Evolutionary conservation across 2,797 vertebrate genomes (phyloP).

Genomic region (Chrysocyon brachyurus): DNA sequence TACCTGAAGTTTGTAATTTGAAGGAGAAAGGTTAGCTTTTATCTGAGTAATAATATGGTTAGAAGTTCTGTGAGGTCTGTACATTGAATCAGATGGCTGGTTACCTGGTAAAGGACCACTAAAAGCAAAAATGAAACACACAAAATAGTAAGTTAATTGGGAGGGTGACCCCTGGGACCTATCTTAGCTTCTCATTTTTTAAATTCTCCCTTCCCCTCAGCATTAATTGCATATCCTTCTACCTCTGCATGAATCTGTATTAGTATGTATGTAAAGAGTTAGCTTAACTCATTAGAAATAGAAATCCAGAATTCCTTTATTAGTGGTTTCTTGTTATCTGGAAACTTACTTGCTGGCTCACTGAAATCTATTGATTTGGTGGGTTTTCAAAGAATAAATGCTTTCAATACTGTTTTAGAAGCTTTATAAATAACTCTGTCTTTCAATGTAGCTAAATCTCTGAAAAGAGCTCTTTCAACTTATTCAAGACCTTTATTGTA

Average conservation of each 20-base stretch:
- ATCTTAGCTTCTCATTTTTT: background rate
- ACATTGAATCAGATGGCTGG: background rate
- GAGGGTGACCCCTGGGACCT: background rate
- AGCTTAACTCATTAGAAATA: constrained; percentile 50
- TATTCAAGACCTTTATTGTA: constrained; percentile 68
- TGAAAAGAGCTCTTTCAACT: constrained; percentile 50
- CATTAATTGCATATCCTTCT: background rate
- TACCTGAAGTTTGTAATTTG: constrained; percentile 27
- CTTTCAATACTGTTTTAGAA: constrained; percentile 34
- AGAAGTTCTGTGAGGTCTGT: background rate
- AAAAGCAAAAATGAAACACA: constrained; percentile 8
- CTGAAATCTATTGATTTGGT: constrained; percentile 27
- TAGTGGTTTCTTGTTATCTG: background rate
- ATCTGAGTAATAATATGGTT: constrained; percentile 53
- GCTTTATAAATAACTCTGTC: constrained; percentile 53
- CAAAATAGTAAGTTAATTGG: background rate
- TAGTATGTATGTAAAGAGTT: background rate
- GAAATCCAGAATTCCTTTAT: constrained; percentile 36
- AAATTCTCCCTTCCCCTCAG: background rate
- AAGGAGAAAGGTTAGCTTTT: constrained; percentile 60
- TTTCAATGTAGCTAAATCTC: constrained; percentile 55
- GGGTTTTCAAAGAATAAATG: constrained; percentile 56
- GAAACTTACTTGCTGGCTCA: background rate
- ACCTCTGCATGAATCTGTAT: background rate
- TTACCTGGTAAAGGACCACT: constrained; percentile 44